Percentiles rank a stretch among this genome's conserved stretches.
These are phyloP conservation scores for Diplodus puntazzo DNA, from an alignment of 2,797 vertebrate species.

Conservation along the genomic window DNA sequence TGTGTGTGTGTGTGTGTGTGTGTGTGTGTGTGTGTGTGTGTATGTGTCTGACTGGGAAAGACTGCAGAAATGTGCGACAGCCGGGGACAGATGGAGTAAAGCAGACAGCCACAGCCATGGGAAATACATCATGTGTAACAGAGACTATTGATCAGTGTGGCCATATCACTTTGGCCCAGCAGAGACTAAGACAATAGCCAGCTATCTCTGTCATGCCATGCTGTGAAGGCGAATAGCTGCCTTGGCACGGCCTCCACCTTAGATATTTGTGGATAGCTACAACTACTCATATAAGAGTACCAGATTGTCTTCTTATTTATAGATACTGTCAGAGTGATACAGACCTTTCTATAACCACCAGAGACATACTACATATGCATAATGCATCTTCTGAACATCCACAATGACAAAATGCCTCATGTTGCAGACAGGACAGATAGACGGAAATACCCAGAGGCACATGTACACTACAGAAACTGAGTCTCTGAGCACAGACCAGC, in stretches of 20 bases:
- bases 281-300: constrained; percentile 35
- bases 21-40: constrained; percentile 13
- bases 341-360: constrained; percentile 39
- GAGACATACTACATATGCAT: constrained; percentile 43
- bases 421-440: constrained; percentile 50
- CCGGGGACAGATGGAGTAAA: constrained; percentile 72
- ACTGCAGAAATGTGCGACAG: constrained; percentile 61
- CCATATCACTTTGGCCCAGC: constrained; percentile 74
- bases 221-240: constrained; percentile 57
- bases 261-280: constrained; percentile 50
- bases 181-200: constrained; percentile 72
- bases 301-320: constrained; percentile 34
- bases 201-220: constrained; percentile 53
- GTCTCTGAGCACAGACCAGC: constrained; percentile 41
- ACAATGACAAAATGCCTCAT: constrained; percentile 44
- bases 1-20: neutral
- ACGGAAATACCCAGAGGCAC: constrained; percentile 52
- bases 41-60: constrained; percentile 22
- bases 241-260: constrained; percentile 23
- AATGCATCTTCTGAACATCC: constrained; percentile 52
- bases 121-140: constrained; percentile 85
- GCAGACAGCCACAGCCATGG: constrained; percentile 79
- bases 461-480: constrained; percentile 29
- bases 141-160: constrained; percentile 81
- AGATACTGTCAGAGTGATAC: constrained; percentile 43